phyloP scores from a whole-genome alignment of 1,140 invertebrate species.

The Agrypnia vestita region DNA sequence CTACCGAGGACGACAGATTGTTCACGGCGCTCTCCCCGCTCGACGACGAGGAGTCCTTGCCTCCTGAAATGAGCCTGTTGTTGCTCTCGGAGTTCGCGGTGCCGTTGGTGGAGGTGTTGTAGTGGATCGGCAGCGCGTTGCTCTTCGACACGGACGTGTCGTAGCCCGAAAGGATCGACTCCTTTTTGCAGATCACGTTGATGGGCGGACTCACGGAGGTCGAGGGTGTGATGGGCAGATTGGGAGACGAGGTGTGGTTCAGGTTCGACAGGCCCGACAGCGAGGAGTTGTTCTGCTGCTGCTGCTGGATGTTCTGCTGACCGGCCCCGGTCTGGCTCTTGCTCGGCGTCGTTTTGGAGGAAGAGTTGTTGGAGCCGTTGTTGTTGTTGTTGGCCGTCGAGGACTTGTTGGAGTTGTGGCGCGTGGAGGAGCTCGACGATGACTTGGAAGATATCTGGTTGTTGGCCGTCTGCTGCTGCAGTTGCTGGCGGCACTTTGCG shows the following conservation, averaged over 20 bases:
- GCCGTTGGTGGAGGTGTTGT: slow-evolving; percentile 50
- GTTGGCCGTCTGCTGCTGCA: slow-evolving; percentile 82
- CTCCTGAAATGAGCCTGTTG: slow-evolving; percentile 64
- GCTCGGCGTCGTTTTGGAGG: slow-evolving; percentile 63
- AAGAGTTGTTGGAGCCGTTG: slow-evolving; percentile 63
- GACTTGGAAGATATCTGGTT: slow-evolving; percentile 70
- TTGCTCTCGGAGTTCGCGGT: slow-evolving; percentile 63
- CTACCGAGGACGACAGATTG: slow-evolving; percentile 22
- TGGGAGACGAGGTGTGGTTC: slow-evolving; percentile 69
- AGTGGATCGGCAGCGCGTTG: slow-evolving; percentile 25
- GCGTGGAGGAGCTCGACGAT: slow-evolving; percentile 64
- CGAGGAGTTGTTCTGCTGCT: slow-evolving; percentile 42
- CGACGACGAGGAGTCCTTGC: slow-evolving; percentile 68
- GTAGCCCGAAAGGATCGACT: slow-evolving; percentile 66
- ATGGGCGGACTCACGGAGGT: slow-evolving; percentile 77
- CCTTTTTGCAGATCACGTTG: slow-evolving; percentile 78
- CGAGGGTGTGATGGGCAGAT: slow-evolving; percentile 74
- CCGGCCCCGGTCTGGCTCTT: slow-evolving; percentile 10
- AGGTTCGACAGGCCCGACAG: slow-evolving; percentile 45
- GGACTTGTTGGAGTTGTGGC: slow-evolving; percentile 64
- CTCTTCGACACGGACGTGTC: slow-evolving; percentile 63
- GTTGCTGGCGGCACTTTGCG: slow-evolving; percentile 94
- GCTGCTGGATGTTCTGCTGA: slow-evolving; percentile 8
- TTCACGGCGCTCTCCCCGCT: slow-evolving; percentile 60
- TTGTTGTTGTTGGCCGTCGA: slow-evolving; percentile 67